These are phyloP conservation scores for Zaprionus ornatus DNA, from an alignment of 1,140 invertebrate species.

Conservation along the genomic window DNA sequence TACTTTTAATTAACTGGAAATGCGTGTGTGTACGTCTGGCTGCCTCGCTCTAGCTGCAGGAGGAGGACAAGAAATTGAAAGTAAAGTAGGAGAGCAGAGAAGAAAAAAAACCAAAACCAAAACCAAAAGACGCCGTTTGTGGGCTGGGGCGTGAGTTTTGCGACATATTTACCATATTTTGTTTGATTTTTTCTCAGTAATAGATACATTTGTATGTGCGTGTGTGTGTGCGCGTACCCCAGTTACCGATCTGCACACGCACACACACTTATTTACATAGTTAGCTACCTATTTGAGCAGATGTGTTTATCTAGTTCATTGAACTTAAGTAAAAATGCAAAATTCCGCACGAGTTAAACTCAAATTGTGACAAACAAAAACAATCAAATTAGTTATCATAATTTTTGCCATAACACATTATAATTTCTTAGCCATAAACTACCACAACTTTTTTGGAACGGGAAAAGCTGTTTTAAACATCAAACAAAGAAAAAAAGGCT, in stretches of 20 bases:
- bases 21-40: conserved; percentile 43
- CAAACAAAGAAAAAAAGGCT: too few relatives aligned
- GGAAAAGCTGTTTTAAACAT: too few relatives aligned
- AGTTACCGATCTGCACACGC: conserved; percentile 40
- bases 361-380: conserved; percentile 2
- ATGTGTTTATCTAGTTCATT: conserved; percentile 64
- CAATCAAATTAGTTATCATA: not conserved
- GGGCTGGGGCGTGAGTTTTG: conserved; percentile 58
- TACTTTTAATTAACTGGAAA: conserved; percentile 78
- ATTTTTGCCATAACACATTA: not conserved
- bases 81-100: conserved; percentile 26
- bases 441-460: not conserved
- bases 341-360: not conserved
- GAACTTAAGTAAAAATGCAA: conserved; percentile 43
- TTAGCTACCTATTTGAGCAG: conserved; percentile 59
- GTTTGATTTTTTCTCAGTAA: conserved; percentile 47
- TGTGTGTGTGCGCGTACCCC: conserved; percentile 17
- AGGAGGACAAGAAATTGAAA: conserved; percentile 34
- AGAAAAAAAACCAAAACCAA: not conserved
- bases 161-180: conserved; percentile 67
- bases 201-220: conserved; percentile 32
- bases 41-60: conserved; percentile 22
- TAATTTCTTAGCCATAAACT: not conserved
- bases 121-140: not conserved
- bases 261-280: conserved; percentile 12